Evolutionary conservation across 1,140 invertebrate genomes (phyloP).

Genomic region (Chironomus tepperi): DNA sequence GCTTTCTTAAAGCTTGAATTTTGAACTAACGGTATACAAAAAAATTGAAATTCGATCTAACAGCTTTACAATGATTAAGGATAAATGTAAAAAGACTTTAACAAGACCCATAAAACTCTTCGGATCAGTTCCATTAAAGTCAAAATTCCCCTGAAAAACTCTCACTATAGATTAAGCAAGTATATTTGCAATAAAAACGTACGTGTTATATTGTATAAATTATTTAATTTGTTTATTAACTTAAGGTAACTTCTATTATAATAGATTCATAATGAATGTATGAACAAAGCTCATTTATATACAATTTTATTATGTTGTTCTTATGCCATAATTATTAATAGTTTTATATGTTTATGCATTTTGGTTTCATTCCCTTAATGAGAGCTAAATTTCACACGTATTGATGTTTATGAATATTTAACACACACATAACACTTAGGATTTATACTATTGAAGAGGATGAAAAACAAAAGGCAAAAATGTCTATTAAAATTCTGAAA

Average conservation of each 20-base stretch:
- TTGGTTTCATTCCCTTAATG: background rate
- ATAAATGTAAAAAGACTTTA: no score
- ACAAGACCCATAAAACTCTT: no score
- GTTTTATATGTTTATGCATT: slow-evolving; percentile 1
- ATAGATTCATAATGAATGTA: slow-evolving; percentile 13
- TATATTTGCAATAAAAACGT: slow-evolving; percentile 10
- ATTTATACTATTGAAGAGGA: no score
- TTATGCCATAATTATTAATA: slow-evolving; percentile 5
- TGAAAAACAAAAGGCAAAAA: background rate
- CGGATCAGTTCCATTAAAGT: no score
- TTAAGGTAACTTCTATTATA: background rate
- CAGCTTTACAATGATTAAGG: no score
- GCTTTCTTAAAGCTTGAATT: no score
- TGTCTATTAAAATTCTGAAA: no score
- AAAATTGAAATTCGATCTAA: no score
- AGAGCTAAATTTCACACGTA: background rate
- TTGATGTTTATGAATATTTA: slow-evolving; percentile 11
- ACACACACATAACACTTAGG: no score
- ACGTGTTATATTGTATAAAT: slow-evolving; percentile 21
- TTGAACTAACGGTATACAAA: no score
- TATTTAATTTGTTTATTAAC: slow-evolving; percentile 21
- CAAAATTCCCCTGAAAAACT: no score
- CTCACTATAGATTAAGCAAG: background rate
- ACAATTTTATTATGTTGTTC: background rate
- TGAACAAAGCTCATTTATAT: background rate